Conservation (phyloP, 2,888 invertebrate species). For the Aporophyla lueneburgensis region DNA sequence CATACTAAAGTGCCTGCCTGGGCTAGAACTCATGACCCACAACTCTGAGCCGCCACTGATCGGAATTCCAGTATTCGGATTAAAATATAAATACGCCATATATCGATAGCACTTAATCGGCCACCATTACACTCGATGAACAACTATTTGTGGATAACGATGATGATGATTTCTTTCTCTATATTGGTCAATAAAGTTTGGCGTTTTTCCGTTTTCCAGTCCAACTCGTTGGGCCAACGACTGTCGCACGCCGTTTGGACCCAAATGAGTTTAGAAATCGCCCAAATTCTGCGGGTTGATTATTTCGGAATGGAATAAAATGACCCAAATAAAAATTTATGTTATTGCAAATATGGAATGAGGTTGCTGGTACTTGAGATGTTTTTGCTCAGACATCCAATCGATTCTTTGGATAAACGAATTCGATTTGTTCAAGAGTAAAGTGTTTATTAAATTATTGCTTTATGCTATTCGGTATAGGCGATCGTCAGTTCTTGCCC, state of each 20-base stretch:
- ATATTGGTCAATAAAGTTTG: constrained; percentile 61
- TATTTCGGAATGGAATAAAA: constrained; percentile 64
- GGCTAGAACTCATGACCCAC: too few species aligned
- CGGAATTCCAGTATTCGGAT: not conserved
- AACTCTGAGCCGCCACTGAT: too few species aligned
- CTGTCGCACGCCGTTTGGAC: constrained; percentile 60
- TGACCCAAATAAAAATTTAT: constrained; percentile 63
- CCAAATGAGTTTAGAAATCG: constrained; percentile 68
- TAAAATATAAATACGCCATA: constrained; percentile 11
- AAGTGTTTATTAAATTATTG: not conserved
- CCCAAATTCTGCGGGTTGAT: constrained; percentile 64
- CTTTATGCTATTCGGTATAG: not conserved
- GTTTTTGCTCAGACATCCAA: constrained; percentile 32
- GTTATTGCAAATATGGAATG: constrained; percentile 64
- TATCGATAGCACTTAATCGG: constrained; percentile 20
- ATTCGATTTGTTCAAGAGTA: constrained; percentile 31
- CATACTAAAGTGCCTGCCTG: too few species aligned
- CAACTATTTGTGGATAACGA: constrained; percentile 51
- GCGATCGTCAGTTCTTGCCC: not conserved
- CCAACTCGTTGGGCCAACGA: constrained; percentile 44
- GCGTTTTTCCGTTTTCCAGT: constrained; percentile 46
- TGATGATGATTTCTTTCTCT: constrained; percentile 54
- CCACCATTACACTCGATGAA: constrained; percentile 38
- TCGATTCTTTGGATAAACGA: constrained; percentile 31
- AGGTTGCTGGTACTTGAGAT: constrained; percentile 43